phyloP scores from a whole-genome alignment of 1,140 invertebrate species.

The Gerris buenoi region DNA sequence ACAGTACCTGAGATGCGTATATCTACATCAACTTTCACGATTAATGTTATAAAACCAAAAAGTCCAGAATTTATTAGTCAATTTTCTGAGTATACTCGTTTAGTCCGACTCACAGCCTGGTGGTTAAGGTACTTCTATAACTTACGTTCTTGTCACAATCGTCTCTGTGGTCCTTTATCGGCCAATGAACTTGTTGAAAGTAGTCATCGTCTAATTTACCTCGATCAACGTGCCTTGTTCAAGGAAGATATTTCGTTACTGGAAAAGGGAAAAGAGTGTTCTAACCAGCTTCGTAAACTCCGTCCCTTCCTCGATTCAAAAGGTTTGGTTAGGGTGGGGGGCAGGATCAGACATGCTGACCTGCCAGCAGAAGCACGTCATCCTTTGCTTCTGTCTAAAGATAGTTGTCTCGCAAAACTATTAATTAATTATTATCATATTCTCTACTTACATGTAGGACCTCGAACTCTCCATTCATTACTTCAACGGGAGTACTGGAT shows the following conservation, averaged over 20 bases:
- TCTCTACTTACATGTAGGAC: slow-evolving; percentile 25
- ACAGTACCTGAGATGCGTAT: no score
- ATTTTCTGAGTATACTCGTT: no score
- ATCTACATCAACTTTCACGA: no score
- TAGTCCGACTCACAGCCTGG: no score
- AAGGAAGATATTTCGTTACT: background rate
- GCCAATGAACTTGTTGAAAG: no score
- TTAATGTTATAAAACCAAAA: no score
- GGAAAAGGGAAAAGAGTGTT: background rate
- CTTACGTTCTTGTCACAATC: no score
- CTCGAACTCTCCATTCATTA: slow-evolving; percentile 21
- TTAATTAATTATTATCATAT: slow-evolving; percentile 21
- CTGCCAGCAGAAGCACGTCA: slow-evolving; percentile 26
- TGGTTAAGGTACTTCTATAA: no score
- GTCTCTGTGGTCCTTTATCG: no score
- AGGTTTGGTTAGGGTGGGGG: slow-evolving; percentile 28
- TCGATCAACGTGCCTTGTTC: no score
- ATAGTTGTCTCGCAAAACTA: slow-evolving; percentile 19
- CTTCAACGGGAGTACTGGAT: slow-evolving; percentile 23
- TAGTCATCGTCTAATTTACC: no score
- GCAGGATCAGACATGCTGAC: slow-evolving; percentile 25
- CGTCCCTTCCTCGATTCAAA: slow-evolving; percentile 27
- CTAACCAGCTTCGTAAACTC: slow-evolving; percentile 6
- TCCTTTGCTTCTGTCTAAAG: slow-evolving; percentile 26
- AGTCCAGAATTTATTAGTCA: no score